phyloP scores from a whole-genome alignment of 2,888 invertebrate genomes.

The Sturmia bella region DNA sequence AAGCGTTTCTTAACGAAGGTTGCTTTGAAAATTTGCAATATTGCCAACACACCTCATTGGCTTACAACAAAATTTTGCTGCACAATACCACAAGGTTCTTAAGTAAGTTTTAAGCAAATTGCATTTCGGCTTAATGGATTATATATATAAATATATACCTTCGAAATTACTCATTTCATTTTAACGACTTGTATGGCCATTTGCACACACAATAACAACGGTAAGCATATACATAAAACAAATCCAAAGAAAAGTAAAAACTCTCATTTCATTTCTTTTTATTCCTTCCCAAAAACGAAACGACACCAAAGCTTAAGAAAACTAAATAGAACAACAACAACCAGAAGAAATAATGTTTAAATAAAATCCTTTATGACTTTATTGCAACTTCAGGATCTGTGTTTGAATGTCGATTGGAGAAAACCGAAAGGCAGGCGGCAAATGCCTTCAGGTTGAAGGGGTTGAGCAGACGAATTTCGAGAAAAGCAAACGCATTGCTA shows the following conservation, averaged over 20 bases:
- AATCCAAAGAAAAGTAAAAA: constrained; percentile 41
- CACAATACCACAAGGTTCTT: constrained; percentile 16
- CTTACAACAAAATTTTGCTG: constrained; percentile 31
- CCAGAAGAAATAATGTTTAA: constrained; percentile 65
- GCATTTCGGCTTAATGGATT: constrained; percentile 65
- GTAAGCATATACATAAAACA: constrained; percentile 8
- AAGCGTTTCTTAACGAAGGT: too few species aligned
- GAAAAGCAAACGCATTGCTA: constrained; percentile 9
- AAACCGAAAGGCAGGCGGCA: background rate
- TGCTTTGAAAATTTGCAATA: too few species aligned
- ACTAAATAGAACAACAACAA: constrained; percentile 13
- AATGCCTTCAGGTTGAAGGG: constrained; percentile 52
- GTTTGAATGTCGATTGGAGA: constrained; percentile 32
- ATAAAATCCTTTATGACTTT: constrained; percentile 70
- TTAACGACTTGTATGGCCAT: constrained; percentile 64
- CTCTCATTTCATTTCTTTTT: constrained; percentile 40
- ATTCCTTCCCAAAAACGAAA: constrained; percentile 9
- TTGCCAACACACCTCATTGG: too few species aligned
- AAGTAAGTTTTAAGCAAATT: constrained; percentile 66
- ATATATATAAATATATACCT: constrained; percentile 69
- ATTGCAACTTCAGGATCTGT: constrained; percentile 66
- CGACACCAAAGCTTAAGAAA: constrained; percentile 35
- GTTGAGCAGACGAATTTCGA: constrained; percentile 53
- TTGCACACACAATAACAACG: constrained; percentile 33
- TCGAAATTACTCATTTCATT: constrained; percentile 67